Evolutionary conservation across 2,888 invertebrate species (phyloP).

Genomic region (Drosophila ezoana): DNA sequence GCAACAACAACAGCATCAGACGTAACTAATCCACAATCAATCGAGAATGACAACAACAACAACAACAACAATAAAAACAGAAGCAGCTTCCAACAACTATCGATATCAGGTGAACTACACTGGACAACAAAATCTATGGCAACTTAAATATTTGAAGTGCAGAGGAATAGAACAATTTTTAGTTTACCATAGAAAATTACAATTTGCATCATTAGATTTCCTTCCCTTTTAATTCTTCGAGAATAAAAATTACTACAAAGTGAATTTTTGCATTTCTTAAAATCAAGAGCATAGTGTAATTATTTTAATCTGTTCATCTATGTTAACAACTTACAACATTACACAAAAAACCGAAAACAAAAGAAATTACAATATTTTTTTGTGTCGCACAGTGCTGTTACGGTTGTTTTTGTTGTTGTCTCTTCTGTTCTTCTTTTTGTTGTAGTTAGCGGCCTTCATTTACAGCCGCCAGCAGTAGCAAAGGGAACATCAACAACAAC

Average conservation of each 20-base stretch:
- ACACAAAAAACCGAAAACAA: slow-evolving; percentile 1
- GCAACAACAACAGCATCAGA: slow-evolving; percentile 27
- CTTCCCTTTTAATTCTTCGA: too few species aligned
- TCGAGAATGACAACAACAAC: slow-evolving; percentile 63
- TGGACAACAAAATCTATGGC: slow-evolving; percentile 15
- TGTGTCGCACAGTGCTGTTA: slow-evolving; percentile 61
- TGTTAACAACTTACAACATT: slow-evolving; percentile 3
- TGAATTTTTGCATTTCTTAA: not conserved
- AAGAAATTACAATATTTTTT: slow-evolving; percentile 21
- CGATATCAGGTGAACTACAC: slow-evolving; percentile 75
- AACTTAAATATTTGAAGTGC: too few species aligned
- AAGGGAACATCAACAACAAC: slow-evolving; percentile 22
- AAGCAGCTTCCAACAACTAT: slow-evolving; percentile 42
- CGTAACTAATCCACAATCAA: slow-evolving; percentile 69
- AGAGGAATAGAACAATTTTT: too few species aligned
- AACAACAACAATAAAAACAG: slow-evolving; percentile 33
- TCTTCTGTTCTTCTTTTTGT: slow-evolving; percentile 16
- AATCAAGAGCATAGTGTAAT: slow-evolving; percentile 2
- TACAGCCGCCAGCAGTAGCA: slow-evolving; percentile 60
- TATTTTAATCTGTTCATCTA: slow-evolving; percentile 21
- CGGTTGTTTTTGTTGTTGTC: slow-evolving; percentile 20
- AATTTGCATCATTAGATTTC: too few species aligned
- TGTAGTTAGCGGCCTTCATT: slow-evolving; percentile 52
- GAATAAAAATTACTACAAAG: too few species aligned
- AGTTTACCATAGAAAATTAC: too few species aligned